Evolutionary conservation across 37 sponge, comb jelly and placozoan species (phyloP).

Genomic region (Mnemiopsis leidyi): DNA sequence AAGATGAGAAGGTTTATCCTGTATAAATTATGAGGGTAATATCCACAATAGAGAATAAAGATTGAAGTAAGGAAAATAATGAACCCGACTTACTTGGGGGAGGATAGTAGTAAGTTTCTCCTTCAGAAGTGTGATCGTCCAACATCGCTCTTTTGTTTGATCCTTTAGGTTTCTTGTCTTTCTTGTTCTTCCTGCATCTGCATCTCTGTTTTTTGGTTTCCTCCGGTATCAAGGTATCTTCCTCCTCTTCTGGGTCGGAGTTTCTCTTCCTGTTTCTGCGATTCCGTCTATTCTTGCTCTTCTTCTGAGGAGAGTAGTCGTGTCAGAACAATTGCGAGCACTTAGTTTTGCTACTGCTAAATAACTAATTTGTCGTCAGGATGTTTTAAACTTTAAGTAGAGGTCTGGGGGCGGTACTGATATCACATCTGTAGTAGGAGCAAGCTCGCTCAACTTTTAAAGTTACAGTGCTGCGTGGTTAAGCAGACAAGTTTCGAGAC

Average conservation of each 20-base stretch:
- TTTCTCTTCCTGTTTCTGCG: not conserved
- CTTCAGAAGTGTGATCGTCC: not conserved
- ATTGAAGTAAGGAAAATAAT: too few relatives aligned
- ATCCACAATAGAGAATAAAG: not conserved
- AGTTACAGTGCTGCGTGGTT: not conserved
- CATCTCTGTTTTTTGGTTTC: not conserved
- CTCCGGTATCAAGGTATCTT: not conserved
- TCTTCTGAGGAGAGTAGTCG: not conserved
- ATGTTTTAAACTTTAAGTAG: not conserved
- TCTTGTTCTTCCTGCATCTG: not conserved
- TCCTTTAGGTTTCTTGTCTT: not conserved
- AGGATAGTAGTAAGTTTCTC: not conserved
- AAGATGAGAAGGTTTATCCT: too few relatives aligned
- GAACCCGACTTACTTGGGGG: not conserved
- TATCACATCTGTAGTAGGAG: not conserved
- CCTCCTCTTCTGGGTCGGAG: too few relatives aligned
- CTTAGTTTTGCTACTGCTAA: too few relatives aligned
- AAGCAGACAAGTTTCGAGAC: not conserved
- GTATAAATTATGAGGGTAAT: too few relatives aligned
- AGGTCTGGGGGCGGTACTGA: not conserved
- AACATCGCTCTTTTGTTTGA: not conserved
- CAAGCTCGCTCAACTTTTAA: not conserved
- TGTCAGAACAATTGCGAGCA: not conserved
- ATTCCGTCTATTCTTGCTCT: not conserved
- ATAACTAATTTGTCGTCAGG: too few relatives aligned